Evolutionary conservation across 2,113 vertebrate species (phyloP).

Genomic region (Varanus komodoensis): DNA sequence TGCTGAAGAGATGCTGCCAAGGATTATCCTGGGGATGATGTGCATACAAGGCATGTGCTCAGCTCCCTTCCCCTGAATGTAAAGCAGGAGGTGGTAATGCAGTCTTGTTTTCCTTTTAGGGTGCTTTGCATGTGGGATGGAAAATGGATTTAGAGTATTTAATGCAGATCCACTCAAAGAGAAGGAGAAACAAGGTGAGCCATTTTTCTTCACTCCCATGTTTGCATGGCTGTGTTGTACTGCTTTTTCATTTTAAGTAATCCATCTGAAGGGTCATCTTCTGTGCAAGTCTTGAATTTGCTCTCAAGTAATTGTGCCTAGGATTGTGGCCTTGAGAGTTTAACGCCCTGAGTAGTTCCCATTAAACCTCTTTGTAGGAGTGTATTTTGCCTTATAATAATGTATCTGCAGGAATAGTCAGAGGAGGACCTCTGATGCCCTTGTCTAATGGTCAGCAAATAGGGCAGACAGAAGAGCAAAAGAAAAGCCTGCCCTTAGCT

Average conservation of each 20-base stretch:
- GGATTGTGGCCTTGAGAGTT: not conserved
- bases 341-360: not conserved
- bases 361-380: not conserved
- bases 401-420: not conserved
- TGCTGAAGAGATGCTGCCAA: not conserved
- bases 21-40: not conserved
- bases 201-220: slow-evolving; percentile 4
- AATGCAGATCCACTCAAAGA: slow-evolving; percentile 99
- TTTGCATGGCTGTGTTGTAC: slow-evolving; percentile 19
- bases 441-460: not conserved
- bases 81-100: not conserved
- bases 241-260: not conserved
- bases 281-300: not conserved
- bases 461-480: not conserved
- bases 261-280: no score
- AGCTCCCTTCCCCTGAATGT: not conserved
- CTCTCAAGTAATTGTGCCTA: not conserved
- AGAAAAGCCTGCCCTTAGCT: not conserved
- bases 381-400: not conserved
- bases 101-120: slow-evolving; percentile 77
- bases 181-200: slow-evolving; percentile 98
- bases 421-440: not conserved
- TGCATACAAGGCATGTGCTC: not conserved
- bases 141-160: slow-evolving; percentile 98
- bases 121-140: slow-evolving; percentile 99